These are phyloP conservation scores for Keiferia lycopersicella DNA, from an alignment of 2,888 invertebrate genomes.

Conservation along the genomic window DNA sequence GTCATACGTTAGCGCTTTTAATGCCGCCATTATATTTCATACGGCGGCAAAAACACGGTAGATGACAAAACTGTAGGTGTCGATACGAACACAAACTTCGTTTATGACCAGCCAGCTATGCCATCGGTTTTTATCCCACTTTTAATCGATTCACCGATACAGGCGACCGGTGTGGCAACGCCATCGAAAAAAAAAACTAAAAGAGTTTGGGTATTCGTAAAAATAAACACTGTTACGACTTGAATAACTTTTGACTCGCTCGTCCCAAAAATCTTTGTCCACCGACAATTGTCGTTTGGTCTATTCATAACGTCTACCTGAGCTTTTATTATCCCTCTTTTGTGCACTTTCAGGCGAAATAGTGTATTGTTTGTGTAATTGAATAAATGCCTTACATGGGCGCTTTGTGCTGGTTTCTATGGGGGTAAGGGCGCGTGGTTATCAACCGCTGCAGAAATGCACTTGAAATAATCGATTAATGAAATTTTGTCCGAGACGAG, in stretches of 20 bases:
- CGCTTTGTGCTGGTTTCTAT: slow-evolving; percentile 46
- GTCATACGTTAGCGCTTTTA: slow-evolving; percentile 40
- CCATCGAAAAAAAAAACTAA: slow-evolving; percentile 50
- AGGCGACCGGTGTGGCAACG: slow-evolving; percentile 35
- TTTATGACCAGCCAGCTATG: slow-evolving; percentile 45
- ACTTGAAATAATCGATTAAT: slow-evolving; percentile 46
- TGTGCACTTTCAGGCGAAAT: slow-evolving; percentile 73
- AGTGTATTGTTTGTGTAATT: slow-evolving; percentile 74
- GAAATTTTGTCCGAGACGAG: slow-evolving; percentile 39
- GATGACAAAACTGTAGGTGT: slow-evolving; percentile 47
- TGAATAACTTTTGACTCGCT: slow-evolving; percentile 72
- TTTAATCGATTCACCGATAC: slow-evolving; percentile 44
- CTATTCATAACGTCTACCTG: slow-evolving; percentile 73
- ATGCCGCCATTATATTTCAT: slow-evolving; percentile 48
- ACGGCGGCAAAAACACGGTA: slow-evolving; percentile 35
- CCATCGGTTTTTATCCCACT: slow-evolving; percentile 41
- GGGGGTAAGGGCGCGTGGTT: slow-evolving; percentile 45
- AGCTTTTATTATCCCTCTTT: slow-evolving; percentile 56
- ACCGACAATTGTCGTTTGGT: slow-evolving; percentile 64
- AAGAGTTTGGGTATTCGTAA: slow-evolving; percentile 54
- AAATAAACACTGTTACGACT: slow-evolving; percentile 59
- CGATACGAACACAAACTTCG: slow-evolving; percentile 43
- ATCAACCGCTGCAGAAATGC: slow-evolving; percentile 35
- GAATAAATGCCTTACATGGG: slow-evolving; percentile 72
- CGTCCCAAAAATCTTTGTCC: slow-evolving; percentile 66